A percentile compares a stretch with the other conserved stretches of the same genome.
These are phyloP conservation scores for Pangasius djambal DNA, from an alignment of 2,797 vertebrate genomes.

Conservation along the genomic window DNA sequence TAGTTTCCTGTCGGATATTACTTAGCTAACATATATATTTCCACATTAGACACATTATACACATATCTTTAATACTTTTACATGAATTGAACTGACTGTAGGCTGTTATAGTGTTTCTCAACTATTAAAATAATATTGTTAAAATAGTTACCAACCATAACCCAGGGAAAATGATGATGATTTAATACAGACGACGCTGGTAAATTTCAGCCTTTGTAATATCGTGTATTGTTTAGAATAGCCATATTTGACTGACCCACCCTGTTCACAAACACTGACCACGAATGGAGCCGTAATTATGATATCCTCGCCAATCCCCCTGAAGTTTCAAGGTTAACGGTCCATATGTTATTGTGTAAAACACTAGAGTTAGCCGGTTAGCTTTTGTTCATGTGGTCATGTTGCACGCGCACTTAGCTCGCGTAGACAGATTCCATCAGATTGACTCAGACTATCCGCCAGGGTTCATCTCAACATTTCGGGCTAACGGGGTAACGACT, in stretches of 20 bases:
- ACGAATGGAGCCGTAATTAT: background rate
- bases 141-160: background rate
- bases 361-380: slow-evolving; percentile 15
- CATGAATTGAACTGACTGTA: background rate
- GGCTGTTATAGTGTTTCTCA: background rate
- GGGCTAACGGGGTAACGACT: background rate
- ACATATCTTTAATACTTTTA: background rate
- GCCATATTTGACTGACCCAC: background rate
- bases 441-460: slow-evolving; percentile 7
- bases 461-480: background rate
- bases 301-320: background rate
- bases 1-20: background rate
- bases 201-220: background rate
- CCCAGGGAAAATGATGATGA: no score
- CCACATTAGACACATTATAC: background rate
- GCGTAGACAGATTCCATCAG: slow-evolving; percentile 33
- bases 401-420: slow-evolving; percentile 9
- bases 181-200: background rate
- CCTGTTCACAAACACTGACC: background rate
- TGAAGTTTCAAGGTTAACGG: background rate
- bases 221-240: background rate
- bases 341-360: background rate
- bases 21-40: background rate
- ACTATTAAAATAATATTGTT: background rate
- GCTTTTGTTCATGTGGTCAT: slow-evolving; percentile 24